Evolutionary conservation across 2,888 invertebrate genomes (phyloP).

Genomic region (Galerucella nymphaeae): DNA sequence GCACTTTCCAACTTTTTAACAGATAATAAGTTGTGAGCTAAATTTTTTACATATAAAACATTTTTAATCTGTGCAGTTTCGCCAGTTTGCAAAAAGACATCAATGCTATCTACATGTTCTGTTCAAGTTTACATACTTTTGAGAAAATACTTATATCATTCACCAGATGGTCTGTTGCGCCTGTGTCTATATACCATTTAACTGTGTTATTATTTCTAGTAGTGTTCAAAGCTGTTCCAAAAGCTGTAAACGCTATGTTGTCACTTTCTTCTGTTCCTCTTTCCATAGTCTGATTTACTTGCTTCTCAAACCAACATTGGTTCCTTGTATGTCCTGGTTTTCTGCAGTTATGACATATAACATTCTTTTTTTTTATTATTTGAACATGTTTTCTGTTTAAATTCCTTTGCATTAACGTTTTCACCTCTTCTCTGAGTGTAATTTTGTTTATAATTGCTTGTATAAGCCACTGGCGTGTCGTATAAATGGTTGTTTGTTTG

Average conservation of each 20-base stretch:
- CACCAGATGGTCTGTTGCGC: background rate
- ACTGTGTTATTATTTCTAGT: background rate
- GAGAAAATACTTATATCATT: constrained; percentile 7
- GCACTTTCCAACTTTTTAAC: constrained; percentile 8
- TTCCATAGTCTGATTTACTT: constrained; percentile 4
- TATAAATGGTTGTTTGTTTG: constrained; percentile 5
- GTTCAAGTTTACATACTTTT: constrained; percentile 8
- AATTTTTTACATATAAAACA: constrained; percentile 11
- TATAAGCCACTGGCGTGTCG: constrained; percentile 4
- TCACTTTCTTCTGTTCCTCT: constrained; percentile 2
- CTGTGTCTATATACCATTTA: background rate
- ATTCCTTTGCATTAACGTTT: background rate
- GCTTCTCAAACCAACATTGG: background rate
- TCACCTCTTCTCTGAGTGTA: background rate
- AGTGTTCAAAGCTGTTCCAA: background rate
- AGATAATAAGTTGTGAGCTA: constrained; percentile 8
- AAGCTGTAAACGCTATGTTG: background rate
- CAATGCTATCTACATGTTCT: constrained; percentile 5
- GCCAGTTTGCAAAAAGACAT: constrained; percentile 2
- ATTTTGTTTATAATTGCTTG: constrained; percentile 8
- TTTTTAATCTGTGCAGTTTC: background rate
- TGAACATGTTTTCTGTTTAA: background rate
- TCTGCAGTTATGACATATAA: constrained; percentile 3
- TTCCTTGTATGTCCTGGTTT: background rate
- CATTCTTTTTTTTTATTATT: background rate